These are phyloP conservation scores for Colinus virginianus DNA, from an alignment of 2,113 vertebrate genomes.

Conservation along the genomic window DNA sequence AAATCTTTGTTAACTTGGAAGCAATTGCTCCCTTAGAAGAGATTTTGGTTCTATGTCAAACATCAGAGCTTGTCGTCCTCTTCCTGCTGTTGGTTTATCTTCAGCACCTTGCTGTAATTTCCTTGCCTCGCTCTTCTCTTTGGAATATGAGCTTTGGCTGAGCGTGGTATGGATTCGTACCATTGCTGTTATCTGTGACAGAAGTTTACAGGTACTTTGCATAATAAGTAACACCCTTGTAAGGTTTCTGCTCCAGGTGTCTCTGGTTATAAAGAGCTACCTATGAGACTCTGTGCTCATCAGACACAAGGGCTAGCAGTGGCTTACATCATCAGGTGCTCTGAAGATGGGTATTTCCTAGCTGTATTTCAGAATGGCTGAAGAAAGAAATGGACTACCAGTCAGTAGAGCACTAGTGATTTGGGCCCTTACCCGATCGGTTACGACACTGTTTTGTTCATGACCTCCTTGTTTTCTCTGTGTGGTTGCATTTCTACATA, in stretches of 20 bases:
- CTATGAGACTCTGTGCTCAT: background rate
- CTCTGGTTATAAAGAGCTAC: background rate
- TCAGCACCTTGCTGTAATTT: background rate
- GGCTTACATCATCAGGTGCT: background rate
- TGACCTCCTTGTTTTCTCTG: background rate
- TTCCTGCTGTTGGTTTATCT: background rate
- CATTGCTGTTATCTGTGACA: background rate
- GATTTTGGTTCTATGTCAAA: background rate
- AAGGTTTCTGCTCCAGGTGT: background rate
- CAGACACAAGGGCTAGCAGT: background rate
- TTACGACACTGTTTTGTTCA: background rate
- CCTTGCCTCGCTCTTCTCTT: background rate
- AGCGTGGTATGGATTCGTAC: background rate
- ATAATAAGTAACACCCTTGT: background rate
- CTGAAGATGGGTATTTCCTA: background rate
- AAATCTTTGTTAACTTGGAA: background rate
- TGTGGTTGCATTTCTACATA: background rate
- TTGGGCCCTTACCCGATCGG: rapidly evolving
- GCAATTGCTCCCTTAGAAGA: background rate
- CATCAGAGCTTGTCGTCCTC: background rate
- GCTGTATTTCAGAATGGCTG: background rate
- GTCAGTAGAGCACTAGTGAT: background rate
- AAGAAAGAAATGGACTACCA: background rate
- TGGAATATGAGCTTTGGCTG: background rate
- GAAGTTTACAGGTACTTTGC: background rate